Evolutionary conservation across 2,113 vertebrate genomes (phyloP), one percentile per base, ranked within the genome.

Genomic region (Microtus montanus): DNA sequence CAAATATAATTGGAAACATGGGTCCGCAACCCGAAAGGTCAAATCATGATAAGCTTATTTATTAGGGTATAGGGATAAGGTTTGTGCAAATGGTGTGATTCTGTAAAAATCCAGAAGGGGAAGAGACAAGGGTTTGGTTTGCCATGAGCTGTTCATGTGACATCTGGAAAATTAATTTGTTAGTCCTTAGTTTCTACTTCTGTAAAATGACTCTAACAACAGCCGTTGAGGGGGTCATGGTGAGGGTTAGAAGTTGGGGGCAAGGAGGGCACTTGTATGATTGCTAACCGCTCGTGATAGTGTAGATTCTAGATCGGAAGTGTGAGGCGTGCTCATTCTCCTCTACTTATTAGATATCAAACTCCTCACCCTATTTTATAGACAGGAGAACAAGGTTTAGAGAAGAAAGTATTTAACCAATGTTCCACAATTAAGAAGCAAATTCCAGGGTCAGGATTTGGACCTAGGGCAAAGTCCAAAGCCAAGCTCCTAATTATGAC

Each of bases 361-460:
- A 64, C 10, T 54, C 58, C 17, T 86, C 44, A 70, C 22, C 47
- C 2, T 87, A 74, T 33, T 89, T 96, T 82, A 80, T 7, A 92
- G 66, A 84, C 24, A 85, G 9, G 17, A 66, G 17, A 54, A 35
- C 22, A 47, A 82, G 54, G 28, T 58, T 70, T 70, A 88, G 82
- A 83, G 38, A 96, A 38, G 17, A 91, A 73, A 78, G 77, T 49
- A 93, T 77, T 83, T 96, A 68, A 85, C 73, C 54, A 26, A 19
- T 79, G 66, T 93, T 63, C 66, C 77, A 75, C 54, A 79, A 52
- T 86, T 91, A 89, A 71, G 58, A 86, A 95, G 61, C 63, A 74
- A 77, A 92, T 86, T 91, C 93, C 80, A 87, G 33, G 61, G 66
- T 91, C 88, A 93, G 61, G 35, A 85, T 75, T 87, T 89, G 77